Conservation (phyloP, 2,888 invertebrate genomes). For the Oligia latruncula region DNA sequence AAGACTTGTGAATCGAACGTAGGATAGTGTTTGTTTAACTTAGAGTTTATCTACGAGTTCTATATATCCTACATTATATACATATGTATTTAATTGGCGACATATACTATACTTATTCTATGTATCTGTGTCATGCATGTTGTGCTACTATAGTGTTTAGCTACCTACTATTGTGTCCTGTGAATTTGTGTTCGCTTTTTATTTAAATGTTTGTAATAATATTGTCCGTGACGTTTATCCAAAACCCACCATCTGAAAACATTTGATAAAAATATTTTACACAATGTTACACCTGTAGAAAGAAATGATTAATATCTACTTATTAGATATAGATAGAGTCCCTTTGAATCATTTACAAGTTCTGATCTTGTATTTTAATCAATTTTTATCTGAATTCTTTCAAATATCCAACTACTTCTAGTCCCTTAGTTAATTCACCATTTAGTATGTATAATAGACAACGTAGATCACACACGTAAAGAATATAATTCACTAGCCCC, state of each 20-base stretch:
- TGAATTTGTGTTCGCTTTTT: constrained; percentile 91
- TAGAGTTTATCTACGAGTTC: constrained; percentile 61
- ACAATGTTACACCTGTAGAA: constrained; percentile 22
- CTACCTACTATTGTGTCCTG: constrained; percentile 90
- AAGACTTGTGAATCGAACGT: constrained; percentile 90
- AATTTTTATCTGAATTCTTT: constrained; percentile 5
- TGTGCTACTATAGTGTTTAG: constrained; percentile 78
- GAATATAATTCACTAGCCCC: constrained; percentile 36
- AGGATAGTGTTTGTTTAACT: constrained; percentile 75
- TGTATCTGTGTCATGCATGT: constrained; percentile 70
- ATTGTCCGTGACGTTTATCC: constrained; percentile 65
- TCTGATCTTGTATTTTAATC: constrained; percentile 3
- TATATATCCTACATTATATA: constrained; percentile 65
- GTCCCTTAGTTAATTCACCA: constrained; percentile 43
- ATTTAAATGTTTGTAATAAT: constrained; percentile 74
- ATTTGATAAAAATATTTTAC: constrained; percentile 7
- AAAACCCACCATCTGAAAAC: constrained; percentile 17
- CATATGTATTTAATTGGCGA: constrained; percentile 63
- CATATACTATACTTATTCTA: constrained; percentile 55
- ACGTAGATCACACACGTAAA: constrained; percentile 44
- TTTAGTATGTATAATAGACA: constrained; percentile 30
- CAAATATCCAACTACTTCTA: constrained; percentile 28
- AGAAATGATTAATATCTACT: not conserved
- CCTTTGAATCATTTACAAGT: constrained; percentile 15
- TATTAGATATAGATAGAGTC: constrained; percentile 7